Evolutionary conservation across 2,113 vertebrate genomes (phyloP).

Genomic region (Pteruthius melanotis): DNA sequence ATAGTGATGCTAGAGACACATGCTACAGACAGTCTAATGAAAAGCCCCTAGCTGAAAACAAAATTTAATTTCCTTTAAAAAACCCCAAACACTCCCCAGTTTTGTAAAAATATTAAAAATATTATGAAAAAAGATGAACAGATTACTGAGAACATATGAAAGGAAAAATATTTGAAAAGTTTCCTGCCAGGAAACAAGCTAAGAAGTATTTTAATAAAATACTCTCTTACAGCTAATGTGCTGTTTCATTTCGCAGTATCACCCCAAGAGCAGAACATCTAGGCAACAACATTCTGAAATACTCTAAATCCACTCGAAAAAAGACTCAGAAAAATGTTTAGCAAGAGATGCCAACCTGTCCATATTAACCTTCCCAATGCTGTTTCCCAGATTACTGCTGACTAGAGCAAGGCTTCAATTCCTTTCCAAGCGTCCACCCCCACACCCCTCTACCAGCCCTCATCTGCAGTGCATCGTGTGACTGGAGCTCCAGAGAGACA

Average conservation of each 20-base stretch:
- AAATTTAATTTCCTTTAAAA: slow-evolving; percentile 74
- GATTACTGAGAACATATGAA: slow-evolving; percentile 47
- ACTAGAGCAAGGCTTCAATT: not conserved
- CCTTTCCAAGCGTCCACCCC: not conserved
- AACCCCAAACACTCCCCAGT: not conserved
- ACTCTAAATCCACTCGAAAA: not conserved
- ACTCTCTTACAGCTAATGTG: not conserved
- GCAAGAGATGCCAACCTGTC: not conserved
- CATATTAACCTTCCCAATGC: not conserved
- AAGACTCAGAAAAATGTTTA: not conserved
- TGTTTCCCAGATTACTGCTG: not conserved
- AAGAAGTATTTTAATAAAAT: slow-evolving; percentile 26
- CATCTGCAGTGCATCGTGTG: not conserved
- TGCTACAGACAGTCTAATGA: slow-evolving; percentile 13
- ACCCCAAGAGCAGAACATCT: not conserved
- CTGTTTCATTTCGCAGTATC: slow-evolving; percentile 28
- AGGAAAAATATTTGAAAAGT: slow-evolving; percentile 18
- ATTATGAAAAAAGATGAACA: slow-evolving; percentile 23
- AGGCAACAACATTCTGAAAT: not conserved
- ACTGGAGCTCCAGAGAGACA: not conserved
- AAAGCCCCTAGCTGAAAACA: slow-evolving; percentile 39
- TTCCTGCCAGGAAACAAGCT: slow-evolving; percentile 2
- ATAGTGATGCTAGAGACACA: not conserved
- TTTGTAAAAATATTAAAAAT: slow-evolving; percentile 58
- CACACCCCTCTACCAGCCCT: not conserved